Base-by-base conservation (phyloP, 2,113 vertebrate genomes). In the Helogale parvula region DNA sequence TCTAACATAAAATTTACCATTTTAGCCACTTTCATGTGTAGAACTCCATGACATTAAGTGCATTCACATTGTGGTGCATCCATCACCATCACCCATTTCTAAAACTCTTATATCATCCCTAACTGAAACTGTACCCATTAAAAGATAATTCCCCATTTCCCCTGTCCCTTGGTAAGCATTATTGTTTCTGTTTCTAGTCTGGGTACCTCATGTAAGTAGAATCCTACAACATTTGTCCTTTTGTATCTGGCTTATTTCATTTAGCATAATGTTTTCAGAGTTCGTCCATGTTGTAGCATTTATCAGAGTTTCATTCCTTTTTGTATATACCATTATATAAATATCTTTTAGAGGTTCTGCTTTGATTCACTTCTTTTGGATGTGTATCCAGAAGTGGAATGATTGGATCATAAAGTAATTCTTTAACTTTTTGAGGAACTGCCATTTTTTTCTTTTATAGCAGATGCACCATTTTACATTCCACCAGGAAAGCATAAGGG, bases 221-320 rank as follows among this genome's bases (percentile, higher is more conserved):
- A 65, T 76, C 35, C 3, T 54, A 81, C 0, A 57, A 2, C 76
- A 50, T 88, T 90, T 95, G 74, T 83, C 35, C 45, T 89, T 93
- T 38, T 52, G 10, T 84, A 17, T 66, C 63, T 25, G 63, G 9
- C 63, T 72, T 83, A 52, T 79, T 93, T 97, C 60, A 52, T 38
- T 87, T n/a, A 66, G 38, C 11, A 5, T 68, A 71, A 19, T 81
- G 16, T 35, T 60, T 95, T 90, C 19, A 91, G 27, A 54, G 15
- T 83, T 86, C 47, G n/a, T 81, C 52, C 23, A 57, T 90, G 21
- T 84, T 74, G 8, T 68, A 66, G 14, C 68, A 81, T 72, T 2
- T 86, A 38, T 90, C 60, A 57, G 66, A 87, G 52, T 83, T 87
- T 76, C 76, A 82, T 87, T 63, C 63, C 74, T 92, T 81, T 85